Conservation (phyloP, 2,888 invertebrate genomes). For the Corythucha ciliata region DNA sequence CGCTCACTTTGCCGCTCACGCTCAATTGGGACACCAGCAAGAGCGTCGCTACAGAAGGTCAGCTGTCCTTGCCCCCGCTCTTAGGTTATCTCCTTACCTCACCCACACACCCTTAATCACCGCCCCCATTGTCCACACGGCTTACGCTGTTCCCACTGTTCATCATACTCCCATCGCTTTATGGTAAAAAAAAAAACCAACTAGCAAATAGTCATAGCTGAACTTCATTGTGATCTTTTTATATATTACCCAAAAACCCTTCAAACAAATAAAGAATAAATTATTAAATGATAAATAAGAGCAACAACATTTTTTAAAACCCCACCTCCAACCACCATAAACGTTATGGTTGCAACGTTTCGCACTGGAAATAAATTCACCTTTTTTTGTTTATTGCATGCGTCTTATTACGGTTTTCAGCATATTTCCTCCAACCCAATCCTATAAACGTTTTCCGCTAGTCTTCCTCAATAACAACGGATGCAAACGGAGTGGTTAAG, state of each 20-base stretch:
- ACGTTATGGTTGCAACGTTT: too few species aligned
- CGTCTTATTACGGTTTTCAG: too few species aligned
- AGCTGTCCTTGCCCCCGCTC: constrained; percentile 13
- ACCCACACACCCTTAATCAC: constrained; percentile 18
- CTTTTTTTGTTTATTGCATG: too few species aligned
- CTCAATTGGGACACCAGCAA: too few species aligned
- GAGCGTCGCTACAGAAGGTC: not conserved
- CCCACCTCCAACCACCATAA: too few species aligned
- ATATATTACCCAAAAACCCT: not conserved
- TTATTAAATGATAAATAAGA: too few species aligned
- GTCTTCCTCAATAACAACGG: too few species aligned
- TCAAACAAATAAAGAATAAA: not conserved
- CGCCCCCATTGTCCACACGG: constrained; percentile 14
- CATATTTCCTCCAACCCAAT: too few species aligned
- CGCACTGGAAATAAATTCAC: too few species aligned
- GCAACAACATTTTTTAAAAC: too few species aligned
- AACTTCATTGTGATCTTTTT: constrained; percentile 12
- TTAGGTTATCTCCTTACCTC: not conserved
- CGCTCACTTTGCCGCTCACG: constrained; percentile 17
- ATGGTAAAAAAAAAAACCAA: constrained; percentile 21
- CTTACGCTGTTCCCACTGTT: constrained; percentile 8
- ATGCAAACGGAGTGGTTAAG: too few species aligned
- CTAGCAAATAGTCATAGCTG: constrained; percentile 23
- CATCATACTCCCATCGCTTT: constrained; percentile 2
- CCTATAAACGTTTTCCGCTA: too few species aligned